Conservation (phyloP, 2,888 invertebrate genomes). For the Lottia gigantea region DNA sequence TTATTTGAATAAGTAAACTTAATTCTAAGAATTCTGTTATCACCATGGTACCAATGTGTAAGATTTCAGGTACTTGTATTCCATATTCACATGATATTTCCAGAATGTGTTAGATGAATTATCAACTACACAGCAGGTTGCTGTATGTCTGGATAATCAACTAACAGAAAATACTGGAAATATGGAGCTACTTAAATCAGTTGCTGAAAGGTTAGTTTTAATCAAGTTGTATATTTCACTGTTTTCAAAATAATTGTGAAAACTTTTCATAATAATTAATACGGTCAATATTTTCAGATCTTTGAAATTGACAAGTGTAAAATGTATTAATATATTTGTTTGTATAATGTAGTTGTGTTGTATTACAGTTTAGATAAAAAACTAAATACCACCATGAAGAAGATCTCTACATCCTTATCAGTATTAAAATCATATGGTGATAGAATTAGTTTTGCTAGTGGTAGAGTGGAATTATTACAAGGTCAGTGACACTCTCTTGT, state of each 20-base stretch:
- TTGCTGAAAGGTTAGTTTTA: constrained; percentile 42
- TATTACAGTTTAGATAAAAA: constrained; percentile 2
- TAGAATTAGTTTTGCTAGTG: constrained; percentile 58
- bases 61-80: too few species aligned
- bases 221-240: constrained; percentile 1
- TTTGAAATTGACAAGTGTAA: neutral
- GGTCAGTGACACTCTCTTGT: constrained; percentile 30
- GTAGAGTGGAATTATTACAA: constrained; percentile 55
- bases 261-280: too few species aligned
- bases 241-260: neutral
- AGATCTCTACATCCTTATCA: constrained; percentile 28
- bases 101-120: constrained; percentile 52
- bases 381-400: neutral
- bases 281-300: too few species aligned
- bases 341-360: neutral
- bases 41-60: too few species aligned
- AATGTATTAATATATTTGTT: neutral
- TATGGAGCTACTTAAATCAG: constrained; percentile 37
- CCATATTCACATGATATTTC: too few species aligned
- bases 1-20: too few species aligned
- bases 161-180: constrained; percentile 36
- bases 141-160: constrained; percentile 52
- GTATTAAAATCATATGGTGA: constrained; percentile 51
- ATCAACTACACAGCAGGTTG: constrained; percentile 51
- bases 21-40: too few species aligned